phyloP scores from a whole-genome alignment of 1,140 invertebrate genomes.

The Alviniconcha marisindica region DNA sequence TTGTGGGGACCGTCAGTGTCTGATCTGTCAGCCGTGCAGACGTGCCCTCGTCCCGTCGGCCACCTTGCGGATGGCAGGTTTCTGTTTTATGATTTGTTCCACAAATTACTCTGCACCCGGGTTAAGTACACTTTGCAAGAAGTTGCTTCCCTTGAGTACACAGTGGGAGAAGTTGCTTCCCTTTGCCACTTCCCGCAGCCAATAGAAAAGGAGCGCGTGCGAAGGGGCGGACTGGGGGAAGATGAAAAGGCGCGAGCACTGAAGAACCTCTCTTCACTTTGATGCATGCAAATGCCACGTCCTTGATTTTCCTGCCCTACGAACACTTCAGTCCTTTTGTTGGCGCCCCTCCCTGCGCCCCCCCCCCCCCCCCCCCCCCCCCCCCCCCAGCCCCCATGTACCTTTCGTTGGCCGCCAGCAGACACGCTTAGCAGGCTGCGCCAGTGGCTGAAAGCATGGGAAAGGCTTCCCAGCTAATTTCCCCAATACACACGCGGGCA shows the following conservation, averaged over 20 bases:
- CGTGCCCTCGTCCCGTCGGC: too few relatives aligned
- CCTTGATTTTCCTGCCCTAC: background rate
- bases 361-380: too few relatives aligned
- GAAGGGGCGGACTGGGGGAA: background rate
- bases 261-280: slow-evolving; percentile 17
- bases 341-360: background rate
- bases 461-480: too few relatives aligned
- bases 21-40: too few relatives aligned
- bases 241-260: slow-evolving; percentile 1
- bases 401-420: too few relatives aligned
- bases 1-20: too few relatives aligned
- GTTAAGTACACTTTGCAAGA: background rate
- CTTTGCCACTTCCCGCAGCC: slow-evolving; percentile 1
- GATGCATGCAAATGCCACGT: slow-evolving; percentile 18
- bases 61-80: too few relatives aligned
- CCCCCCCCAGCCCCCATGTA: too few relatives aligned
- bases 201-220: slow-evolving; percentile 6
- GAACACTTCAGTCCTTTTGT: background rate
- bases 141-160: slow-evolving; percentile 19
- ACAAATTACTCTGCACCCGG: background rate
- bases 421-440: too few relatives aligned
- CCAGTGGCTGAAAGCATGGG: too few relatives aligned
- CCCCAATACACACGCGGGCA: too few relatives aligned
- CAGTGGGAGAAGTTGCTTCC: background rate
- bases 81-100: too few relatives aligned